Percentiles rank a stretch among this genome's conserved stretches.
phyloP scores from a whole-genome alignment of 2,888 invertebrate species.

The Resseliella maxima region DNA sequence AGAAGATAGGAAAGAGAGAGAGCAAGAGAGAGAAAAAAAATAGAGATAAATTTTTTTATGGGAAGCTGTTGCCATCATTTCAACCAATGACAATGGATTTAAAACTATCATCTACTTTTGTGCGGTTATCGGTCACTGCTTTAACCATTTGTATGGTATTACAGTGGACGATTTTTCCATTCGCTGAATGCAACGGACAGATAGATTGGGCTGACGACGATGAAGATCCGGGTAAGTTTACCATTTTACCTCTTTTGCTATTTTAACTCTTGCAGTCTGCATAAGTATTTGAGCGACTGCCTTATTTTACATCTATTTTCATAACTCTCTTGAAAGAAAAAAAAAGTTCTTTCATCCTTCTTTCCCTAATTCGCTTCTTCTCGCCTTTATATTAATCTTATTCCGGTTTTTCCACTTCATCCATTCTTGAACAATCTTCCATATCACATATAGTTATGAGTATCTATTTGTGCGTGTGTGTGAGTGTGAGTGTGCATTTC shows the following conservation, averaged over 20 bases:
- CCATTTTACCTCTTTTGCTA: background rate
- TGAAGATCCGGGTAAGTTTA: constrained; percentile 68
- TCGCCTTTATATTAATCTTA: background rate
- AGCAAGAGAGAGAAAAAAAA: background rate
- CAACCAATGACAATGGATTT: constrained; percentile 60
- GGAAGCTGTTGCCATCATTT: constrained; percentile 53
- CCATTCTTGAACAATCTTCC: background rate
- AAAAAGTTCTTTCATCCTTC: background rate
- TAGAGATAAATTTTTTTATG: constrained; percentile 43
- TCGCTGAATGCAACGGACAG: constrained; percentile 65
- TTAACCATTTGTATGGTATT: constrained; percentile 62
- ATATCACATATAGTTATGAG: background rate
- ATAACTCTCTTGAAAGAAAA: background rate
- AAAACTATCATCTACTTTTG: constrained; percentile 60
- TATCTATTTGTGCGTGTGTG: background rate
- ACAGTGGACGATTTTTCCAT: constrained; percentile 63
- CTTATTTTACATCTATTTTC: background rate
- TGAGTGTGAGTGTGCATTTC: background rate
- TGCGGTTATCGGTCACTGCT: constrained; percentile 61
- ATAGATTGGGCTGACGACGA: constrained; percentile 68
- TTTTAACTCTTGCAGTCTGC: background rate
- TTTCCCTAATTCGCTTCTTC: background rate
- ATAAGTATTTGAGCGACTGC: background rate
- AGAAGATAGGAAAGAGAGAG: background rate
- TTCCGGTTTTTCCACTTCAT: background rate